Percentiles rank a stretch among this genome's conserved stretches.
These are phyloP conservation scores for Oncopeltus fasciatus DNA, from an alignment of 1,140 invertebrate genomes.

Conservation along the genomic window DNA sequence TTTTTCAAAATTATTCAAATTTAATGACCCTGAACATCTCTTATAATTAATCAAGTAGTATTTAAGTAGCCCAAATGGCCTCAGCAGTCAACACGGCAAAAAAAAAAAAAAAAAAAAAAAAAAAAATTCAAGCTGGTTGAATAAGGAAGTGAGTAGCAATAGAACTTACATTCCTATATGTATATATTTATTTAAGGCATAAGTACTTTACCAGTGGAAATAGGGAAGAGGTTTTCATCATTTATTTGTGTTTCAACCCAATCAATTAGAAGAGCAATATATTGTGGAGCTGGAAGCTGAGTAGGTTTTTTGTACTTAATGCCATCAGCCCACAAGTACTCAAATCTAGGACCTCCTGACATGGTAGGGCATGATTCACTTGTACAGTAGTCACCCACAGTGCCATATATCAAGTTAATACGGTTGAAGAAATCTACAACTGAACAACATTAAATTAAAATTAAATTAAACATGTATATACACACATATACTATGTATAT, in stretches of 20 bases:
- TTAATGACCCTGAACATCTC: too few relatives aligned
- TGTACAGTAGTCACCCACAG: conserved; percentile 76
- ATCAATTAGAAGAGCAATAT: conserved; percentile 80
- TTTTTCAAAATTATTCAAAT: too few relatives aligned
- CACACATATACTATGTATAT: too few relatives aligned
- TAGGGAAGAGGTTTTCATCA: conserved; percentile 73
- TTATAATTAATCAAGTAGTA: too few relatives aligned
- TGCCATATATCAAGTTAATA: conserved; percentile 87
- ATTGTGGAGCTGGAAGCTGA: conserved; percentile 70
- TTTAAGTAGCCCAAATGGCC: not conserved
- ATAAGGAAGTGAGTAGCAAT: too few relatives aligned
- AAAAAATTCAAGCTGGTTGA: too few relatives aligned
- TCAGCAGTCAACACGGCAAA: too few relatives aligned
- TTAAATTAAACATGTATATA: not conserved
- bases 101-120: too few relatives aligned
- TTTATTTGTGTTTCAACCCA: conserved; percentile 91
- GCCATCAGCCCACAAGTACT: conserved; percentile 89
- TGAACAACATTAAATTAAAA: conserved; percentile 29
- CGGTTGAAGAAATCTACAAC: conserved; percentile 94
- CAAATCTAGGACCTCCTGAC: conserved; percentile 76
- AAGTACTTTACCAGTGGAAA: conserved; percentile 36
- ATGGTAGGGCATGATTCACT: conserved; percentile 78
- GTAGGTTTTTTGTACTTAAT: conserved; percentile 78
- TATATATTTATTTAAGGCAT: not conserved
- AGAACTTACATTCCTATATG: too few relatives aligned